Evolutionary conservation across 2,888 invertebrate species (phyloP), one percentile per base, ranked within the genome.

Genomic region (Sphecodes monilicornis): DNA sequence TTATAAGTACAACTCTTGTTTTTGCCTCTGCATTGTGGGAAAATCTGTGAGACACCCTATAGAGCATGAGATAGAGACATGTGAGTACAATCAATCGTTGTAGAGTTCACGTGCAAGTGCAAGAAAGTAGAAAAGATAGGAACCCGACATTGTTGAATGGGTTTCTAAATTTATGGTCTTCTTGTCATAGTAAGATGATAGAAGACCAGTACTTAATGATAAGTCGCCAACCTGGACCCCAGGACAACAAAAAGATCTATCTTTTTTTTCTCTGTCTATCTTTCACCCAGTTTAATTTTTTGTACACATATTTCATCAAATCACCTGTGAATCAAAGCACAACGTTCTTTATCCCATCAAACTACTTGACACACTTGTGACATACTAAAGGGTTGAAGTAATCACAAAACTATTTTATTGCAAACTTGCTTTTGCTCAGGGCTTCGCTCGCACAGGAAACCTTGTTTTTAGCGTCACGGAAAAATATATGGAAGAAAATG

Each of bases 161-260:
- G 76, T 82, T 84, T 87, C 87, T 78, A 90, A 91, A 91, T 91
- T 91, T 91, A 91, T 91, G 92, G 90, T 90, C 87, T 82, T 68
- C 79, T 88, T 79, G 84, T 86, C 84, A 87, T 88, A 90, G 90
- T 86, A 90, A 82, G 90, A 91, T 92, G 90, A 91, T 86, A 86
- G 86, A 89, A 79, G 84, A 86, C 81, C 78, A 72, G 80, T 76
- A 81, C 79, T 84, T 83, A 82, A 71, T 87, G 82, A 84, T 86
- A 80, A 89, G 76, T 78, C 57, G 71, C 74, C 82, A 86, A 77
- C 72, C 75, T 79, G 85, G 83, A 84, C 83, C 69, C 71, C 77
- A 69, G 75, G 64, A 26, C 70, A 54, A 41, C 78, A 13, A 83
- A 82, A 84, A 82, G 85, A 84, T 88, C 81, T 41, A 46, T 73